A percentile compares a stretch with the other conserved stretches of the same genome.
Evolutionary conservation across 1,140 invertebrate species (phyloP).

Genomic region (Coenobita brevimanus): DNA sequence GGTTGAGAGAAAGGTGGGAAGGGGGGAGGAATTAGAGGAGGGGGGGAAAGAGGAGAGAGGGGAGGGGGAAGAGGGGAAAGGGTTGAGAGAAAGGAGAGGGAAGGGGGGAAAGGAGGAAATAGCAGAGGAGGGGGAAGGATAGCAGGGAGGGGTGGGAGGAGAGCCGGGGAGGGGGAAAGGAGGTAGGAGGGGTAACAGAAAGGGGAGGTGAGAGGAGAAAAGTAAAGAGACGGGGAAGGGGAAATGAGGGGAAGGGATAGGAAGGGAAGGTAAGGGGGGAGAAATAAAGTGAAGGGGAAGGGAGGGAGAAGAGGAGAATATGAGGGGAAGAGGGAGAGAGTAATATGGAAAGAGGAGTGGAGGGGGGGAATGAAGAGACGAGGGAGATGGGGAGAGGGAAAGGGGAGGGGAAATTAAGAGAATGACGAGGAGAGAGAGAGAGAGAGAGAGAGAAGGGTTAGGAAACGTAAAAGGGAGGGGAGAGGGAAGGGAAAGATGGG

Average conservation of each 20-base stretch:
- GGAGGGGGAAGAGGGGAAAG: not conserved
- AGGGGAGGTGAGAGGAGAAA: not conserved
- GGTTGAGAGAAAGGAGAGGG: not conserved
- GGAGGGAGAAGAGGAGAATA: conserved; percentile 13
- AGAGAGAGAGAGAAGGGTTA: not conserved
- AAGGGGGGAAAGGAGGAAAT: not conserved
- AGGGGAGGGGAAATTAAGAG: not conserved
- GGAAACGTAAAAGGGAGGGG: not conserved
- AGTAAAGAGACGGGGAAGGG: not conserved
- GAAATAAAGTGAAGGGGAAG: not conserved
- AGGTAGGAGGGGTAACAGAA: not conserved
- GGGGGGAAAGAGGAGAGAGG: not conserved
- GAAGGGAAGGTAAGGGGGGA: not conserved
- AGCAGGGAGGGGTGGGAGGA: not conserved
- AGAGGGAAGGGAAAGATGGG: not conserved
- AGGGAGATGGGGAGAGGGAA: not conserved
- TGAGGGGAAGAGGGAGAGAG: not conserved
- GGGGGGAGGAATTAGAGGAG: too few species aligned
- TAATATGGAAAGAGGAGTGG: not conserved
- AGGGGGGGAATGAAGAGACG: not conserved
- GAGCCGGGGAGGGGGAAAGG: not conserved
- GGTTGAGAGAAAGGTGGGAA: too few species aligned
- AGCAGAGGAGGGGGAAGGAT: not conserved
- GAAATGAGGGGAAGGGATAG: not conserved
- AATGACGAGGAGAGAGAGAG: not conserved